phyloP scores from a whole-genome alignment of 2,113 vertebrate genomes.

The Calonectris borealis region DNA sequence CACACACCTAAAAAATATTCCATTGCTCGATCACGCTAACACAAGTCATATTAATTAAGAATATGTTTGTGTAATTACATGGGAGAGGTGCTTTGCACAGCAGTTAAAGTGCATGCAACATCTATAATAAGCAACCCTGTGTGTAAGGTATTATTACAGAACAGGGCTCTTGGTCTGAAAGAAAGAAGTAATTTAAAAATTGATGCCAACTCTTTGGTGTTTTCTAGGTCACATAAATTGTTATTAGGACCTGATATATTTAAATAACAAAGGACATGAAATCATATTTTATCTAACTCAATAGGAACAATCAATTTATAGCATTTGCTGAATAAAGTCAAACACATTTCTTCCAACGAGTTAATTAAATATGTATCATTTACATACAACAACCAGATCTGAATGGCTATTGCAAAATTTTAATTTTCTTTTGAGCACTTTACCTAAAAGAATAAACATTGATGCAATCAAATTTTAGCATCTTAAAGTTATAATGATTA shows the following conservation, averaged over 20 bases:
- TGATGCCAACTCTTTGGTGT: slow-evolving; percentile 32
- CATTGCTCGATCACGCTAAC: slow-evolving; percentile 63
- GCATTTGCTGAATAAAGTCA: slow-evolving; percentile 8
- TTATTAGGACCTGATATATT: slow-evolving; percentile 23
- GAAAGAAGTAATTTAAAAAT: slow-evolving; percentile 46
- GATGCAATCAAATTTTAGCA: neutral
- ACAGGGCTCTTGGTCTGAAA: slow-evolving; percentile 36
- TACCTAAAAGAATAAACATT: neutral
- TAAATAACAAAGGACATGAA: slow-evolving; percentile 24
- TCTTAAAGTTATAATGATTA: neutral
- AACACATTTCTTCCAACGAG: neutral
- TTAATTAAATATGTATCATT: neutral
- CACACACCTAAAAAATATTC: slow-evolving; percentile 16
- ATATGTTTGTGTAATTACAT: slow-evolving; percentile 66
- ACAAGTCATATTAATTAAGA: slow-evolving; percentile 58
- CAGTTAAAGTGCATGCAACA: slow-evolving; percentile 57
- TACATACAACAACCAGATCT: neutral
- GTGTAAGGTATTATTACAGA: slow-evolving; percentile 52
- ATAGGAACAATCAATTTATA: neutral
- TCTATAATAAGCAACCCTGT: slow-evolving; percentile 58
- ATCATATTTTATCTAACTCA: slow-evolving; percentile 30
- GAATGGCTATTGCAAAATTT: neutral
- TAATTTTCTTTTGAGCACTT: neutral
- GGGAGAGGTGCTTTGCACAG: slow-evolving; percentile 64
- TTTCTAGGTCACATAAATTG: slow-evolving; percentile 59